Percentiles rank a stretch among this genome's conserved stretches.
Evolutionary conservation across 2,113 vertebrate species (phyloP).

Genomic region (Glareola pratincola): DNA sequence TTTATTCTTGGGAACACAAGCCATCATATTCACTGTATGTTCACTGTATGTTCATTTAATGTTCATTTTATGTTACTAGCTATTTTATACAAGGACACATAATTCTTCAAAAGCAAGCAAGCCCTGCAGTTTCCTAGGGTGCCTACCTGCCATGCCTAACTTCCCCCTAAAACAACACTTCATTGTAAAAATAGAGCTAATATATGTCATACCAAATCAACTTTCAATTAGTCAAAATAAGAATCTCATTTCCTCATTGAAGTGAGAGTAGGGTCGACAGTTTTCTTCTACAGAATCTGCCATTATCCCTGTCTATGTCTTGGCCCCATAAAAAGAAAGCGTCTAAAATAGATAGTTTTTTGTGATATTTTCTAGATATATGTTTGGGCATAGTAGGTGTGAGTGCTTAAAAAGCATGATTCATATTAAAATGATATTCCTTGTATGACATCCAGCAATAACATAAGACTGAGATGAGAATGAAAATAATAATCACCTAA

Average conservation of each 20-base stretch:
- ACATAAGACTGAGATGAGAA: neutral
- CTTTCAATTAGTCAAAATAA: neutral
- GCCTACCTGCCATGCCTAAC: neutral
- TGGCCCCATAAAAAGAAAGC: neutral
- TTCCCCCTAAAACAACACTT: neutral
- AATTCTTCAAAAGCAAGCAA: neutral
- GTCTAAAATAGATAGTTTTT: neutral
- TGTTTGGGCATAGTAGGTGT: neutral
- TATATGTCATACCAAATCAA: neutral
- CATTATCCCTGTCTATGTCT: neutral
- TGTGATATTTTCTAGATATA: neutral
- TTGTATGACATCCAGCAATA: neutral
- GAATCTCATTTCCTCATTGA: neutral
- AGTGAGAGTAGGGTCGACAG: neutral
- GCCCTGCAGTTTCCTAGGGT: rapidly evolving
- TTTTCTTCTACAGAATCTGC: neutral
- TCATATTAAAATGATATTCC: neutral
- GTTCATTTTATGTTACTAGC: neutral
- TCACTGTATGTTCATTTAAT: neutral
- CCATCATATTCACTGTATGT: neutral
- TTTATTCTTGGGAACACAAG: neutral
- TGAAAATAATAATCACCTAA: neutral
- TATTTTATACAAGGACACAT: neutral
- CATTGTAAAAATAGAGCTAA: neutral
- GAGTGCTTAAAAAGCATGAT: neutral